Evolutionary conservation across 2,797 vertebrate genomes (phyloP).

Genomic region (Eidolon dupreanum): DNA sequence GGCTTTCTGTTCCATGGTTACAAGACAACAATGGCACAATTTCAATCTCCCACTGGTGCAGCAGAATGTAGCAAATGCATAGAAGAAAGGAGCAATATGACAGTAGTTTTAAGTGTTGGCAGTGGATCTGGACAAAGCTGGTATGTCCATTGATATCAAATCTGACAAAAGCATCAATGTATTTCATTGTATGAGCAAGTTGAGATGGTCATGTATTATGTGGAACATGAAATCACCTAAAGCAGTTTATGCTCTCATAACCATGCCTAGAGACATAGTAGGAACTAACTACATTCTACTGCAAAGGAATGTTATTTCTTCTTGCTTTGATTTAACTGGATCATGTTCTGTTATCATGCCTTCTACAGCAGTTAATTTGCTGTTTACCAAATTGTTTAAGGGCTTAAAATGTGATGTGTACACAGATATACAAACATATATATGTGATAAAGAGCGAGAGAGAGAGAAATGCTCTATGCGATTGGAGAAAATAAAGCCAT

Average conservation of each 20-base stretch:
- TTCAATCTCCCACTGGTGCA: background rate
- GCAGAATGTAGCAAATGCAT: background rate
- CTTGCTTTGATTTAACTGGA: background rate
- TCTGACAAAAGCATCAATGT: background rate
- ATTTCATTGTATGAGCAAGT: background rate
- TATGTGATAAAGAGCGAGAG: background rate
- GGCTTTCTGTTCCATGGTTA: background rate
- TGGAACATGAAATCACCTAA: background rate
- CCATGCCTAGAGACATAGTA: background rate
- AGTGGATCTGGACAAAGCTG: background rate
- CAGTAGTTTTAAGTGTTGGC: background rate
- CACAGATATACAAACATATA: background rate
- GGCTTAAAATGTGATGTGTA: background rate
- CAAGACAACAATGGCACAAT: background rate
- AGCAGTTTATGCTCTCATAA: background rate
- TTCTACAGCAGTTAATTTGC: background rate
- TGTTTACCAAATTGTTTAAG: background rate
- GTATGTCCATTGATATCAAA: background rate
- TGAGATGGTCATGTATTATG: background rate
- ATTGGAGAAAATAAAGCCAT: background rate
- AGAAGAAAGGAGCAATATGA: background rate
- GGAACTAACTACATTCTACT: background rate
- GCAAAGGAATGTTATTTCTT: background rate
- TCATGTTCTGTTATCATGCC: background rate
- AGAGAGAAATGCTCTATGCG: background rate